Percentiles rank a stretch among this genome's conserved stretches.
Conservation (phyloP, 2,113 vertebrate species). For the Rutilus rutilus region DNA sequence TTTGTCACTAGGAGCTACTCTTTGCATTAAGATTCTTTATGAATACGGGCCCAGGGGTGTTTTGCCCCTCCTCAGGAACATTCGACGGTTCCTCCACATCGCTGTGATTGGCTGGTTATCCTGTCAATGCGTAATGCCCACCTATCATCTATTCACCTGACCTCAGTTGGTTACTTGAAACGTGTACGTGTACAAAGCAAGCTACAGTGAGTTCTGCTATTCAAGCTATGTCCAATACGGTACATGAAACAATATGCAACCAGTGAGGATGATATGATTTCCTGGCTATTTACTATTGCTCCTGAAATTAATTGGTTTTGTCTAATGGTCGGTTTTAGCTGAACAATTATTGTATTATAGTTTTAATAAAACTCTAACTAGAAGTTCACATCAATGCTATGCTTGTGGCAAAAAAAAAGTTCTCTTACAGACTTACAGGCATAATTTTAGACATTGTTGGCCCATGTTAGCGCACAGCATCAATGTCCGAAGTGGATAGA, state of each 20-base stretch:
- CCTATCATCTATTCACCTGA: not conserved
- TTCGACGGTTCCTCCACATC: not conserved
- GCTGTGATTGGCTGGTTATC: not conserved
- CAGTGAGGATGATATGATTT: not conserved
- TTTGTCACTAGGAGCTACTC: too few species aligned
- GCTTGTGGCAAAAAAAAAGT: not conserved
- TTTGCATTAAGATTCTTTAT: too few species aligned
- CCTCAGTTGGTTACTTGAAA: not conserved
- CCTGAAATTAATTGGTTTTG: too few species aligned
- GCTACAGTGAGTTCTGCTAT: not conserved
- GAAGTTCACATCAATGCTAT: not conserved
- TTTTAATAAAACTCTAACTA: not conserved
- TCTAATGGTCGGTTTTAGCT: not conserved
- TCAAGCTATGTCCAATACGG: not conserved
- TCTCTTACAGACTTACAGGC: not conserved
- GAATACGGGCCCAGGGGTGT: too few species aligned
- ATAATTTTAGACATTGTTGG: not conserved
- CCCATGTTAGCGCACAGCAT: not conserved
- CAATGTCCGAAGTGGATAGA: constrained; percentile 22
- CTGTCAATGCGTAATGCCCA: not conserved
- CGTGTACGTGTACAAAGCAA: too few species aligned
- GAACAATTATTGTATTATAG: not conserved
- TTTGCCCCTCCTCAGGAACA: not conserved
- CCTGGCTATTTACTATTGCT: too few species aligned
- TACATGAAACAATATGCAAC: not conserved